Percentiles rank a stretch among this genome's conserved stretches.
These are phyloP conservation scores for Archegozetes longisetosus DNA, from an alignment of 1,140 invertebrate species.

Conservation along the genomic window DNA sequence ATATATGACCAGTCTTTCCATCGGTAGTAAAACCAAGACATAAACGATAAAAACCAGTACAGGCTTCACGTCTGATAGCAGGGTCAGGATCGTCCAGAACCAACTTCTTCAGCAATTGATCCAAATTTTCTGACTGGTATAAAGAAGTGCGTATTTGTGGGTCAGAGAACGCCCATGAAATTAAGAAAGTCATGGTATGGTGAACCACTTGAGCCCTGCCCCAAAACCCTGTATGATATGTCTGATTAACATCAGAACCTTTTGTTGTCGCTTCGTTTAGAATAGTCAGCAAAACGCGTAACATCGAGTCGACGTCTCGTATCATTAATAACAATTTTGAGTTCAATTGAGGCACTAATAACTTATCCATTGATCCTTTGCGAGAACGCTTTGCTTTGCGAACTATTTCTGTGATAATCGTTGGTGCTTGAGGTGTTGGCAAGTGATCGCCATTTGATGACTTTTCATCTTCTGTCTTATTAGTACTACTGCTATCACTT, in stretches of 20 bases:
- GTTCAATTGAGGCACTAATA: constrained; percentile 45
- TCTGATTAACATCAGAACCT: constrained; percentile 51
- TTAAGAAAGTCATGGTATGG: constrained; percentile 58
- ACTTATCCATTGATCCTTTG: constrained; percentile 37
- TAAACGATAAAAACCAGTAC: constrained; percentile 65
- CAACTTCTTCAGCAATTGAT: constrained; percentile 52
- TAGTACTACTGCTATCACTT: not conserved
- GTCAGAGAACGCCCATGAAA: constrained; percentile 66
- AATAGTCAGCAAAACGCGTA: constrained; percentile 65
- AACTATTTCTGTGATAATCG: constrained; percentile 8
- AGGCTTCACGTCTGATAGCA: constrained; percentile 66
- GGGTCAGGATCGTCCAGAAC: constrained; percentile 69
- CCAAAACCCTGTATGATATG: constrained; percentile 69
- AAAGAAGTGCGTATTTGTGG: constrained; percentile 42
- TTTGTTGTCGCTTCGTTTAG: constrained; percentile 62
- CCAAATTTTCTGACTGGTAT: constrained; percentile 46
- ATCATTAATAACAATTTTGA: constrained; percentile 60
- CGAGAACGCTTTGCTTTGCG: constrained; percentile 28
- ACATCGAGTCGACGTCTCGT: constrained; percentile 52
- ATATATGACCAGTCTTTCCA: constrained; percentile 38
- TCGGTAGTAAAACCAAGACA: constrained; percentile 52
- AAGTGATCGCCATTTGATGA: not conserved
- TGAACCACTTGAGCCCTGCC: constrained; percentile 63
- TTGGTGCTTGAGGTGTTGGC: not conserved
- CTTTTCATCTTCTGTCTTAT: not conserved